phyloP scores from a whole-genome alignment of 2,113 vertebrate species.

The Recurvirostra avosetta region DNA sequence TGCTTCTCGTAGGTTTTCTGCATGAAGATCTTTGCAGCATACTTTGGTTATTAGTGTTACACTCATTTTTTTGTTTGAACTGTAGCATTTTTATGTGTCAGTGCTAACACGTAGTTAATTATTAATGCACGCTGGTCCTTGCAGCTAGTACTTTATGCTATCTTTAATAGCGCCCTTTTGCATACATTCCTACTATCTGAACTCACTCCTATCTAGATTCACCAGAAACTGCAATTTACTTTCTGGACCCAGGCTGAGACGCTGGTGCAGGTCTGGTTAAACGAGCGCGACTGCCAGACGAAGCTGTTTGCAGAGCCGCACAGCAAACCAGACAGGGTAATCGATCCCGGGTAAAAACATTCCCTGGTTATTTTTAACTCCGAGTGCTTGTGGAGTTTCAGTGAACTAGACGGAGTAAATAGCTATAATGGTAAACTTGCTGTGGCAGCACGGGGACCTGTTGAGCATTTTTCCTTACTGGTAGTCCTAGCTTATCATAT shows the following conservation, averaged over 20 bases:
- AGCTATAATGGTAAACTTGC: not conserved
- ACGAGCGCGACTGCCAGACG: not conserved
- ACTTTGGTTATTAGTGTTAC: not conserved
- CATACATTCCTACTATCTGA: not conserved
- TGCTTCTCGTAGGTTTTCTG: not conserved
- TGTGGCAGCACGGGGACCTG: not conserved
- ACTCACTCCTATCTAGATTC: not conserved
- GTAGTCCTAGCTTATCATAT: not conserved
- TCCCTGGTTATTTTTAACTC: conserved; percentile 63
- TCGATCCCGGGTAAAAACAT: not conserved
- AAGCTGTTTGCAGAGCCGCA: conserved; percentile 7
- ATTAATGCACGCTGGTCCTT: not conserved
- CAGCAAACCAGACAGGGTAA: conserved; percentile 1
- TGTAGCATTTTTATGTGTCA: not conserved
- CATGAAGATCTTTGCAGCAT: not conserved
- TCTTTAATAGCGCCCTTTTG: not conserved
- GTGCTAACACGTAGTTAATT: conserved; percentile 13
- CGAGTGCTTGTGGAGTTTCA: not conserved
- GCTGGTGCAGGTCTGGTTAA: not conserved
- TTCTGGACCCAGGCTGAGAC: not conserved
- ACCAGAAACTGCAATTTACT: not conserved
- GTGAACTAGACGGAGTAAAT: not conserved
- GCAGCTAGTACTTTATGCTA: not conserved
- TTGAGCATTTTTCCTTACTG: not conserved
- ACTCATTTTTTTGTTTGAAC: not conserved